Evolutionary conservation across 2,797 vertebrate genomes (phyloP).

Genomic region (Sphaeramia orbicularis): DNA sequence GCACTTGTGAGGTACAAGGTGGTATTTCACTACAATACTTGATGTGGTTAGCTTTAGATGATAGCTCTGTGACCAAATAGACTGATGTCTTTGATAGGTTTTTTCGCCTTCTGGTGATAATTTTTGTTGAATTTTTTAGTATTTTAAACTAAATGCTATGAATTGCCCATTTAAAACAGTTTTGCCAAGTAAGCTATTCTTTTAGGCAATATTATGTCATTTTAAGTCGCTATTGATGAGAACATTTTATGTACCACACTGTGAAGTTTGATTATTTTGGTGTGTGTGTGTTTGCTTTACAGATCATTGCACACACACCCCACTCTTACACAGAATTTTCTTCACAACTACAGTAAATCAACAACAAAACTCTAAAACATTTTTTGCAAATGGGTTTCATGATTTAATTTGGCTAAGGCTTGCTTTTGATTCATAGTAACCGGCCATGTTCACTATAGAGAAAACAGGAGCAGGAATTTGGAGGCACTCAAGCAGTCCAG

Average conservation of each 20-base stretch:
- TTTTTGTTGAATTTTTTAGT: too few species aligned
- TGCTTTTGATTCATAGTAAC: constrained; percentile 20
- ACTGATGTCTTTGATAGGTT: too few species aligned
- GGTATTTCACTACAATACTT: too few species aligned
- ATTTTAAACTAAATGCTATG: too few species aligned
- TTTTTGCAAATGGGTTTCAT: background rate
- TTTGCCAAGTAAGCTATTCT: too few species aligned
- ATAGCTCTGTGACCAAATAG: too few species aligned
- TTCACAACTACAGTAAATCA: background rate
- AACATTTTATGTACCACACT: background rate
- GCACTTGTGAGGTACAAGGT: too few species aligned
- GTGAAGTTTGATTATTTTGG: background rate
- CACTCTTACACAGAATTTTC: background rate
- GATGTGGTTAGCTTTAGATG: too few species aligned
- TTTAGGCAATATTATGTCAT: too few species aligned
- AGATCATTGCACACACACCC: background rate
- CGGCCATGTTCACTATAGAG: constrained; percentile 7
- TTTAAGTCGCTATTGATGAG: background rate
- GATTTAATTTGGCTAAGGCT: constrained; percentile 1
- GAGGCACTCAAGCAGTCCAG: constrained; percentile 34
- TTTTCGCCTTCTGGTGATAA: too few species aligned
- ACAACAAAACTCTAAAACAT: background rate
- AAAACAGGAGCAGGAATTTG: constrained; percentile 22
- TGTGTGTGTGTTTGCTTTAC: too few species aligned
- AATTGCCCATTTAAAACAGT: too few species aligned